Conservation (phyloP, 2,888 invertebrate genomes). For the Acrocera orbiculus region DNA sequence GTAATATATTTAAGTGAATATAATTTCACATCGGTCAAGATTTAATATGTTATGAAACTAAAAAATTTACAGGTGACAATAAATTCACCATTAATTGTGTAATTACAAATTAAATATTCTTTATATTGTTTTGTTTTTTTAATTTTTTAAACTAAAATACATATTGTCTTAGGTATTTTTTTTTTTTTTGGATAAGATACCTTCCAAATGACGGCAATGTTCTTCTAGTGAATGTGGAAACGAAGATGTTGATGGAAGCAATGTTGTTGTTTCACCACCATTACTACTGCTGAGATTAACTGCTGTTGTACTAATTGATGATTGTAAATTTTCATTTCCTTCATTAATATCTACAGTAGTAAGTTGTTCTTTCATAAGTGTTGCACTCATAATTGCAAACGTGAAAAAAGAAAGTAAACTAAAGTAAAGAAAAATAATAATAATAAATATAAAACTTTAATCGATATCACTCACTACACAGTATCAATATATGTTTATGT, state of each 20-base stretch:
- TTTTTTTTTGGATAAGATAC: constrained; percentile 22
- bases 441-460: no score
- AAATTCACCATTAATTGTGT: no score
- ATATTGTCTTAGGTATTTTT: constrained; percentile 12
- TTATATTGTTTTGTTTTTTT: constrained; percentile 5
- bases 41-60: constrained; percentile 4
- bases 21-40: constrained; percentile 2
- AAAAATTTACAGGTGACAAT: constrained; percentile 3
- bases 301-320: constrained; percentile 8
- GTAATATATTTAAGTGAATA: constrained; percentile 1
- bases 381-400: no score
- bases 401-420: not conserved
- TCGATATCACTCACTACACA: no score
- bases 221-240: constrained; percentile 22
- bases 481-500: no score
- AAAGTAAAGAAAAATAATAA: no score
- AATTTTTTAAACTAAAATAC: constrained; percentile 10
- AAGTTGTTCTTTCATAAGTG: no score
- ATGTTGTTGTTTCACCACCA: constrained; percentile 1
- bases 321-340: no score
- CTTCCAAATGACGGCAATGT: constrained; percentile 31
- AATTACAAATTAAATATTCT: constrained; percentile 3
- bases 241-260: constrained; percentile 14
- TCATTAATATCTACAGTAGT: no score
- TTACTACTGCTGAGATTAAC: constrained; percentile 10